These are phyloP conservation scores for Pocillopora grandis DNA, from an alignment of 92 coral and sea anemone genomes.

Conservation along the genomic window DNA sequence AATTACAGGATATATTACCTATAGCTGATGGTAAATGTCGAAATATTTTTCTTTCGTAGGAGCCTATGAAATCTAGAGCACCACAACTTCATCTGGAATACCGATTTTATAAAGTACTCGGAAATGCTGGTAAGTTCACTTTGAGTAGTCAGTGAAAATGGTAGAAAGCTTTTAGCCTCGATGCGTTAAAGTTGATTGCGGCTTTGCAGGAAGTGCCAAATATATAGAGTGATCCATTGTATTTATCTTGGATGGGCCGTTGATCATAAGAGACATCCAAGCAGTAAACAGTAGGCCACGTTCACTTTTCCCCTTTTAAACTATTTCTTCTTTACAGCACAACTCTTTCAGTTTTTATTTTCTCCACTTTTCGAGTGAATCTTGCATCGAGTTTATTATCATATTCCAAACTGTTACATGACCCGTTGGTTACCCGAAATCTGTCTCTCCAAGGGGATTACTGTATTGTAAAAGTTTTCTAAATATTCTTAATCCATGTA, in stretches of 20 bases:
- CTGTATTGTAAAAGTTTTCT: background rate
- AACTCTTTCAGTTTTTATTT: background rate
- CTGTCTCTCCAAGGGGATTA: conserved; percentile 18
- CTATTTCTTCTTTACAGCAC: background rate
- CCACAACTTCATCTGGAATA: conserved; percentile 98
- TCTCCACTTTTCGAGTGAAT: background rate
- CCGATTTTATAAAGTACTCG: conserved; percentile 95
- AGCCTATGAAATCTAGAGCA: conserved; percentile 98
- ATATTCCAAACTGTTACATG: conserved; percentile 33
- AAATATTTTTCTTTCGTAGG: conserved; percentile 57
- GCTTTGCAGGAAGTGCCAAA: conserved; percentile 37
- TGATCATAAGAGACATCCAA: conserved; percentile 20
- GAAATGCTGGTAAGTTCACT: conserved; percentile 81
- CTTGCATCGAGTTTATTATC: conserved; percentile 22
- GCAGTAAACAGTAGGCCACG: background rate
- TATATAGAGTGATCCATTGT: conserved; percentile 40
- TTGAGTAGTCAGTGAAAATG: conserved; percentile 8
- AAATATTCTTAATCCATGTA: conserved; percentile 22
- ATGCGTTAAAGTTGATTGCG: conserved; percentile 26
- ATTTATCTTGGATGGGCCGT: conserved; percentile 29
- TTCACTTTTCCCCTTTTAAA: background rate
- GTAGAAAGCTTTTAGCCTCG: background rate
- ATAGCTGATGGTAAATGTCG: conserved; percentile 27
- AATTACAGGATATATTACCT: conserved; percentile 16
- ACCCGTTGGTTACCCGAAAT: conserved; percentile 11